Percentiles rank a stretch among this genome's conserved stretches.
phyloP scores from a whole-genome alignment of 2,797 vertebrate species.

The Aeoliscus strigatus region DNA sequence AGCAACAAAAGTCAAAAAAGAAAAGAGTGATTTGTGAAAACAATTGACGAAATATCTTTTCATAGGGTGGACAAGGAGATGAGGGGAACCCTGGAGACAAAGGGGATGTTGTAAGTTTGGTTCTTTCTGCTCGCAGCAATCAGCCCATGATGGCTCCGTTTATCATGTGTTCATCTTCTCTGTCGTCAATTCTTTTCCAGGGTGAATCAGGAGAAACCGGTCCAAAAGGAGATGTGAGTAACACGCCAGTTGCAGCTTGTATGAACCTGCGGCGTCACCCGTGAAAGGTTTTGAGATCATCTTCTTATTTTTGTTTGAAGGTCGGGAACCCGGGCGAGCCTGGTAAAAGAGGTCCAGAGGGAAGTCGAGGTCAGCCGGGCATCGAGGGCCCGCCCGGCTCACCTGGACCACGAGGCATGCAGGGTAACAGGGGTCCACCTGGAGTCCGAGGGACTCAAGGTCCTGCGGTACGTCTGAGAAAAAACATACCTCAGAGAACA shows the following conservation, averaged over 20 bases:
- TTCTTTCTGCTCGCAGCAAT: no score
- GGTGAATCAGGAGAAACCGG: constrained; percentile 86
- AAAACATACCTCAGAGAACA: no score
- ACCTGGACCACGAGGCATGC: constrained; percentile 88
- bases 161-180: constrained; percentile 4
- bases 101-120: constrained; percentile 86
- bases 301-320: constrained; percentile 59
- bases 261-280: not conserved
- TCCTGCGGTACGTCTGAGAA: constrained; percentile 83
- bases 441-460: constrained; percentile 90
- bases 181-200: constrained; percentile 63
- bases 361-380: constrained; percentile 86
- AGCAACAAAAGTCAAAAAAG: constrained; percentile 7
- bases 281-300: constrained; percentile 4
- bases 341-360: constrained; percentile 87
- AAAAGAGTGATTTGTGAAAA: constrained; percentile 12
- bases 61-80: constrained; percentile 85
- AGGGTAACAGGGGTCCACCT: constrained; percentile 86
- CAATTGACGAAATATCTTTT: constrained; percentile 26
- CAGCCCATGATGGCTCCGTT: no score
- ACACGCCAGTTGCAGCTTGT: not conserved
- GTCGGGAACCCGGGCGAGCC: constrained; percentile 84
- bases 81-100: constrained; percentile 90
- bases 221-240: constrained; percentile 90
- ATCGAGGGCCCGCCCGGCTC: constrained; percentile 86